Evolutionary conservation across 1,140 invertebrate species (phyloP), one percentile per base, ranked within the genome.

Genomic region (Calliphora vicina): DNA sequence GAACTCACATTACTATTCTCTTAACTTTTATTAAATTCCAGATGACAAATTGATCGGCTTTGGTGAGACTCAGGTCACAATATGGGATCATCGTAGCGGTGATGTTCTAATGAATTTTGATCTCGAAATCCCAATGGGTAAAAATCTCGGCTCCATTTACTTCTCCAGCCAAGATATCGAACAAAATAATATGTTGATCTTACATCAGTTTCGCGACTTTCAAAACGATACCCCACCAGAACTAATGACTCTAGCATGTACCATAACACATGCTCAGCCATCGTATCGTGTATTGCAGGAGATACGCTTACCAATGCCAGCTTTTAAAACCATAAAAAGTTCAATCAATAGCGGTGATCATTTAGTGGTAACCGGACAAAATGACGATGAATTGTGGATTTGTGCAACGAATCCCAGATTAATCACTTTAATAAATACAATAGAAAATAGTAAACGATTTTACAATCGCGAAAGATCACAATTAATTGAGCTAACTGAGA

Each of bases 51-150:
- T 90, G 8, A 86, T 90, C 72, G 89, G 89, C 6, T 90, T 89
- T 57, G 89, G 89, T 0, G 81, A 82, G 20, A 84, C 85, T 12
- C 87, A 86, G 0, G 81, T 90, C 17, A 90, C 89, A 0, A 85
- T 90, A 57, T 90, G 89, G 89, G 89, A 90, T 83, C 89, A 90
- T 85, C 88, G 87, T 57, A 90, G 89, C 20, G 89, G 89, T 3
- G 89, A 90, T 80, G 87, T 85, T 2, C 45, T 90, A 29, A 88
- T 89, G 87, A 88, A 90, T 81, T 90, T 89, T 72, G 89, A 90
- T 72, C 82, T 90, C 17, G 84, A 85, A 4, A 86, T 87, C 8
- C 74, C 84, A 0, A 29, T 90, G 12, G 89, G 89, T 6, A 80
- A 71, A 2, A 87, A 87, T 81, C 42, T 90, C 6, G 87, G 88